Evolutionary conservation across 2,113 vertebrate genomes (phyloP), one percentile per base, ranked within the genome.

Genomic region (Stegastes partitus): DNA sequence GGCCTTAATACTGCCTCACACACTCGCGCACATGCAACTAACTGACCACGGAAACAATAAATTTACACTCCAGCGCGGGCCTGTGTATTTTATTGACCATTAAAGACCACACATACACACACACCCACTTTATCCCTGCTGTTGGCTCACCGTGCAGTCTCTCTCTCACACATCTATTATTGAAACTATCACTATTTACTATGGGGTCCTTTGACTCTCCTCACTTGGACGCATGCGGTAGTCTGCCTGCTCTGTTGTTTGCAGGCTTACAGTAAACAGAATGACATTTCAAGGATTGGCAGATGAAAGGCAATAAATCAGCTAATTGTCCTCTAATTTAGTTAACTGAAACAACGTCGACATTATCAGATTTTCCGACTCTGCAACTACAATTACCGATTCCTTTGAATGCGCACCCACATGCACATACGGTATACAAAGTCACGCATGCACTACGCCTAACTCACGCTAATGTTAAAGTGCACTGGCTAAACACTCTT

Each of bases 51-150:
- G 39, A 69, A 85, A 86, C 78, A 53, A 81, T 87, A 84, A 58
- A 89, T 89, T 87, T 75, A 55, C 65, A 76, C 53, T 71, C 73
- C 28, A 72, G 69, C 68, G 69, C 68, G 49, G 61, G 67, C 16
- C 56, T 65, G 57, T 82, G 77, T 62, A 11, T 77, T 87, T 91
- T 81, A 91, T 89, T 89, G 83, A 85, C 69, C 67, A 84, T 85
- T 90, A 89, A 89, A 81, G 54, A 68, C 31, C 39, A 39, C 28
- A 63, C 65, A 64, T 34, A 34, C 53, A 68, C 34, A 73, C 54
- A 65, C 50, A 54, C 59, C 14, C 58, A 68, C 74, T 65, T 68
- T 61, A 70, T 61, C 82, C 25, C 45, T 83, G 74, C 71, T 65
- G 61, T 77, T 85, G 77, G 67, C 78, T 53, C 61, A 57, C 44